Evolutionary conservation across 2,888 invertebrate species (phyloP), one percentile per base, ranked within the genome.

Genomic region (Cataglyphis albicans): DNA sequence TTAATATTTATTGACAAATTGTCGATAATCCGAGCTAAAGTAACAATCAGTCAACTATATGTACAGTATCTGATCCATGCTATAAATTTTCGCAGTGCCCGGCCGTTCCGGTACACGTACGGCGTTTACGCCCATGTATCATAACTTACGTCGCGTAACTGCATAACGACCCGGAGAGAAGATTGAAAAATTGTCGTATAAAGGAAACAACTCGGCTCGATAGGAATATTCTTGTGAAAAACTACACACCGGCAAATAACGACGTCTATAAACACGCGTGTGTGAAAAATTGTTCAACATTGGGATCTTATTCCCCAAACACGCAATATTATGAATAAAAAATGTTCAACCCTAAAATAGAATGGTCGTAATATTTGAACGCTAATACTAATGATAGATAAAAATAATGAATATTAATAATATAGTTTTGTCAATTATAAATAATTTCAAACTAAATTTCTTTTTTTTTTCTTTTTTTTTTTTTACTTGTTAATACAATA

Each of bases 61-160:
- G 32, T 32, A n/a, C n/a, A 52, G 7, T 52, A 52, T 52, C 48
- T 52, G 38, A 38, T 76, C 48, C 41, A n/a, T n/a, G 55, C 5
- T 15, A 41, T 78, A 78, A 78, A 78, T 78, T 72, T 78, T 3
- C 41, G n/a, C 29, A 18, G 15, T 25, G 15, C 25, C 1, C 41
- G 12, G 18, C 48, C 48, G 29, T 38, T 41, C 29, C 55, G n/a
- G n/a, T 29, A 70, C 12, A 57, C 6, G 41, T 52, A 21, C 18
- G n/a, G 15, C 75, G 18, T 52, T 38, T 75, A 65, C 35, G 65
- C 38, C 48, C 25, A n/a, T 48, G 6, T 70, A 15, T 70, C 76
- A 70, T 78, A 78, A 78, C 72, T 78, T 78, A 78, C 18, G 21
- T 72, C 57, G 29, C 41, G 18, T 78, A 59, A 70, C 76, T 57